These are phyloP conservation scores for Eledona agricola DNA, from an alignment of 2,888 invertebrate species.

Conservation along the genomic window DNA sequence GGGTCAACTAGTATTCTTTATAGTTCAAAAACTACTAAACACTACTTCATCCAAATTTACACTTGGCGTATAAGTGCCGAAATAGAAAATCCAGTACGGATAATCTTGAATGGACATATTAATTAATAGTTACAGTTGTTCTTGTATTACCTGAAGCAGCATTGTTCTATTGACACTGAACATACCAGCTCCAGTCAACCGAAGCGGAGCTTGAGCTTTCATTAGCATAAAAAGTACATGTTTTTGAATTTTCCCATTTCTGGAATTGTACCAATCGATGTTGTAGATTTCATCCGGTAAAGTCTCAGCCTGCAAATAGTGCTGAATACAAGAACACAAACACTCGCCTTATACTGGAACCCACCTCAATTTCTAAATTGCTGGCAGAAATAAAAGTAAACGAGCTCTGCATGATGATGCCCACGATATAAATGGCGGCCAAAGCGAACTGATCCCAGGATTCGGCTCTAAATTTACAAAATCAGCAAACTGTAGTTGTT, in stretches of 20 bases:
- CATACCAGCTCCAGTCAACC: conserved; percentile 8
- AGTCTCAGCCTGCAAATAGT: conserved; percentile 9
- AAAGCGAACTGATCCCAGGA: conserved; percentile 5
- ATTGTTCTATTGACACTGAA: conserved; percentile 8
- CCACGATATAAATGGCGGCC: conserved; percentile 4
- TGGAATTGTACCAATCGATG: conserved; percentile 13
- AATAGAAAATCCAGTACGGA: no score
- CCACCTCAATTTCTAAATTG: conserved; percentile 12
- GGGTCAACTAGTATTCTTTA: no score
- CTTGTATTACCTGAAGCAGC: no score
- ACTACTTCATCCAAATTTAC: no score
- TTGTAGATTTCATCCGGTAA: conserved; percentile 5
- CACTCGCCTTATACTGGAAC: no score
- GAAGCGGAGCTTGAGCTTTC: conserved; percentile 11
- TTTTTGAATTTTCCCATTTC: conserved; percentile 2
- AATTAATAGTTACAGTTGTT: no score
- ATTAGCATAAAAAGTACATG: conserved; percentile 16
- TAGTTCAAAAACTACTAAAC: no score
- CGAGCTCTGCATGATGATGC: conserved; percentile 14
- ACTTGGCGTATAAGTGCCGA: no score
- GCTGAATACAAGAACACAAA: no score
- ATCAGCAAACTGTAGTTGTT: not conserved
- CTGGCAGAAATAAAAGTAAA: conserved; percentile 16
- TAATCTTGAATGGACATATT: no score
- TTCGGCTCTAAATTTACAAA: conserved; percentile 10